phyloP scores from a whole-genome alignment of 1,140 invertebrate species.

The Colletes gigas region DNA sequence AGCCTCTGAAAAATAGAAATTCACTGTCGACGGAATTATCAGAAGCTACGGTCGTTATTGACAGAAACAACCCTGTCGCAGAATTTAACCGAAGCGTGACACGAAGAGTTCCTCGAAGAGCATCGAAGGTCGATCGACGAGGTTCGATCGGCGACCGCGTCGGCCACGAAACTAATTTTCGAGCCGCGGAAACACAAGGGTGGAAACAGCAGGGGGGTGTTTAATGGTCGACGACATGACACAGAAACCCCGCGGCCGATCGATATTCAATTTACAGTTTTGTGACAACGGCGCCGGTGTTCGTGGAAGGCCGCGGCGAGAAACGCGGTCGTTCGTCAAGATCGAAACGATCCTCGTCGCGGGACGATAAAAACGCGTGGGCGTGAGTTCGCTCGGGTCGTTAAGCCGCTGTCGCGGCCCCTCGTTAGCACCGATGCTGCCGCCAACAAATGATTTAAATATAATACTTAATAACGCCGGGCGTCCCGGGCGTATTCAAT shows the following conservation, averaged over 20 bases:
- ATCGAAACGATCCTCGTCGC: constrained; percentile 34
- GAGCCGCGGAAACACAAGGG: background rate
- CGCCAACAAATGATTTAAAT: constrained; percentile 55
- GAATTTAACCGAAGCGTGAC: background rate
- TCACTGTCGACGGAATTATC: too few relatives aligned
- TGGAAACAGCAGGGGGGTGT: constrained; percentile 47
- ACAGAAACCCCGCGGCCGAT: constrained; percentile 61
- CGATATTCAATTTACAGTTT: constrained; percentile 81
- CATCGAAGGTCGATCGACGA: constrained; percentile 1
- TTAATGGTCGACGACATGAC: constrained; percentile 74
- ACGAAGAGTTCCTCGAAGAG: background rate
- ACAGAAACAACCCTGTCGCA: background rate
- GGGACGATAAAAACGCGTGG: constrained; percentile 58
- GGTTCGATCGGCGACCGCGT: constrained; percentile 5
- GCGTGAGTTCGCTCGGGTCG: constrained; percentile 31
- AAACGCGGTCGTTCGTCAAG: constrained; percentile 31
- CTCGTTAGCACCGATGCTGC: constrained; percentile 58
- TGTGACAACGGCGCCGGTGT: constrained; percentile 74
- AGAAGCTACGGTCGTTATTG: too few relatives aligned
- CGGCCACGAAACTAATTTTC: constrained; percentile 44
- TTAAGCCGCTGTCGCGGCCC: constrained; percentile 55
- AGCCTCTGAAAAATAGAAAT: too few relatives aligned
- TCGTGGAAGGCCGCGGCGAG: constrained; percentile 57
- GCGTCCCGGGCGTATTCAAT: constrained; percentile 29
- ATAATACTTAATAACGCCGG: constrained; percentile 56